Base-by-base conservation (phyloP, 2,888 invertebrate species). In the Cancer borealis region DNA sequence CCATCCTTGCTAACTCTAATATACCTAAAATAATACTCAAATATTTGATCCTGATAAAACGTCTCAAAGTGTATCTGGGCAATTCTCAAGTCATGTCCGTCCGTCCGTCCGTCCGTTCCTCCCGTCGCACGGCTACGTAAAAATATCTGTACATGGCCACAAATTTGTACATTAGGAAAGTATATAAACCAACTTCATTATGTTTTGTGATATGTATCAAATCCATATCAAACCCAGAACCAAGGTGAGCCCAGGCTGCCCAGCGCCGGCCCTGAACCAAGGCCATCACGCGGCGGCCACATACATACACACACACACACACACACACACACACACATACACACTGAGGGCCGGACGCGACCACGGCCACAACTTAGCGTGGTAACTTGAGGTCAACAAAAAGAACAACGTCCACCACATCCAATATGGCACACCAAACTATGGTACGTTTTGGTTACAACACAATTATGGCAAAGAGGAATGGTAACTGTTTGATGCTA, bases 91-190 rank as follows among this genome's bases (percentile, higher is more conserved):
- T 79, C 90, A 84, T 60, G 87, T 45, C 87, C 39, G 39, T 39
- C 39, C 39, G 39, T 39, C 39, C 39, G 39, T 39, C 39, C 39
- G 39, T 39, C 39, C 39, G 39, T 39, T 47, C 49, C 79, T 46
- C 79, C 84, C 47, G 88, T 39, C 88, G 91, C 79, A 91, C 84
- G 88, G 47, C 73, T 39, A 92, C 90, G 84, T 90, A 92, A 92
- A 91, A 94, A 49, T 88, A 94, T 84, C 94, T 94, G 92, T 94
- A 94, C 94, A 94, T 94, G 94, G 94, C 94, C 94, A 94, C 92
- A 94, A 91, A 94, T 94, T 94, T 94, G 94, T 94, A 94, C 94
- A 94, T 94, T 60, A 79, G 90, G 84, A 66, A 60, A 88, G 54
- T 90, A 39, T 79, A 54, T 26, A 45, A 92, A 47, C 73, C 73